Conservation (phyloP, 2,888 invertebrate species). For the Mechanitis messenoides region DNA sequence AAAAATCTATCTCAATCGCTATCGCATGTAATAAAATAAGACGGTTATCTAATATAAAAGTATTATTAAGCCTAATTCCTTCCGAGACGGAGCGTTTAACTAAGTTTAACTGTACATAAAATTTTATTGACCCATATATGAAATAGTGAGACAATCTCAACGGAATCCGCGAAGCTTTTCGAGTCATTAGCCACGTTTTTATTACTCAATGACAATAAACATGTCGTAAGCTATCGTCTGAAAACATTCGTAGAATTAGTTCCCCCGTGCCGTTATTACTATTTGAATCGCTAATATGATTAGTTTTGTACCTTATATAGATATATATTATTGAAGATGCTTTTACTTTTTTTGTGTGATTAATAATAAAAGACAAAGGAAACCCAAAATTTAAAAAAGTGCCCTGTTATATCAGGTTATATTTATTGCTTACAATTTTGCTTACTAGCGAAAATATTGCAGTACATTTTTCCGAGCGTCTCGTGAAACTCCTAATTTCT, state of each 20-base stretch:
- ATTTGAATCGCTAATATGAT: slow-evolving; percentile 44
- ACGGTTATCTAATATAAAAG: slow-evolving; percentile 19
- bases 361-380: too few relatives aligned
- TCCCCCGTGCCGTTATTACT: slow-evolving; percentile 58
- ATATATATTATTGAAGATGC: neutral
- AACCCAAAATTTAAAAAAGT: neutral
- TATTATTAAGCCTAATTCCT: slow-evolving; percentile 28
- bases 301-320: slow-evolving; percentile 4
- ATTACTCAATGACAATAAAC: slow-evolving; percentile 73
- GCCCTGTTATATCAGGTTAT: slow-evolving; percentile 25
- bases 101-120: slow-evolving; percentile 74
- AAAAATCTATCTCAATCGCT: neutral
- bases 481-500: slow-evolving; percentile 71
- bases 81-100: slow-evolving; percentile 50
- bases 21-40: slow-evolving; percentile 18
- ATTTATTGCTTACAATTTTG: slow-evolving; percentile 72
- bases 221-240: slow-evolving; percentile 73
- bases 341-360: too few relatives aligned
- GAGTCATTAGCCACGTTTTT: slow-evolving; percentile 74
- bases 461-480: slow-evolving; percentile 65
- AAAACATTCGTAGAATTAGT: slow-evolving; percentile 72
- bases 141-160: slow-evolving; percentile 70
- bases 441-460: slow-evolving; percentile 67
- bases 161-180: slow-evolving; percentile 58
- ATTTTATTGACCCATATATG: slow-evolving; percentile 75